Evolutionary conservation across 2,888 invertebrate genomes (phyloP).

Genomic region (Eupithecia subfuscata): DNA sequence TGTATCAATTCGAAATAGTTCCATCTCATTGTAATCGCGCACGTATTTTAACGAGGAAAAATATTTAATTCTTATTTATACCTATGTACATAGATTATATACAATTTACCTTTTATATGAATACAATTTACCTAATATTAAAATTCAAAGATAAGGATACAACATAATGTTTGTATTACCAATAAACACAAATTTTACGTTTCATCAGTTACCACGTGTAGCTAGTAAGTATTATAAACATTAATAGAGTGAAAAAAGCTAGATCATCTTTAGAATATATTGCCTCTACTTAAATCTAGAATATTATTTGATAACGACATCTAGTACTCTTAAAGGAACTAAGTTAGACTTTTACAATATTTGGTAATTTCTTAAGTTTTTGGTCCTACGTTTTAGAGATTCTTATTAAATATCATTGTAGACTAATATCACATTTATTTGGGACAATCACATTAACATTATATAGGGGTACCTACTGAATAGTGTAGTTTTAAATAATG

Average conservation of each 20-base stretch:
- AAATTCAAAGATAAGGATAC: neutral
- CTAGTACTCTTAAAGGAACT: slow-evolving; percentile 9
- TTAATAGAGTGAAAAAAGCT: too few species aligned
- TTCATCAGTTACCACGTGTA: too few species aligned
- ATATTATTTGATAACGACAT: slow-evolving; percentile 8
- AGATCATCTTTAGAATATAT: too few species aligned
- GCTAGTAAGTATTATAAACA: too few species aligned
- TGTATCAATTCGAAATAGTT: neutral
- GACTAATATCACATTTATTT: slow-evolving; percentile 61
- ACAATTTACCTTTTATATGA: too few species aligned
- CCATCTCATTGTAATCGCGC: neutral
- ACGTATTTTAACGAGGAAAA: neutral
- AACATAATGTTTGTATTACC: too few species aligned
- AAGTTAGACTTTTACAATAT: neutral
- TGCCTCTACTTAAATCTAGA: too few species aligned
- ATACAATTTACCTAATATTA: too few species aligned
- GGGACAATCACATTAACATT: slow-evolving; percentile 48
- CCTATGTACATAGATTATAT: neutral
- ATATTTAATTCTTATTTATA: neutral
- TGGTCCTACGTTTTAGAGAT: slow-evolving; percentile 35
- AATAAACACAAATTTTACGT: too few species aligned
- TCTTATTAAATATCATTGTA: slow-evolving; percentile 36
- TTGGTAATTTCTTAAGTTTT: neutral
- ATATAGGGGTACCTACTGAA: neutral
- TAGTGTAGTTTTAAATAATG: neutral